Conservation (phyloP, 2,888 invertebrate genomes). For the Magallana nippona region DNA sequence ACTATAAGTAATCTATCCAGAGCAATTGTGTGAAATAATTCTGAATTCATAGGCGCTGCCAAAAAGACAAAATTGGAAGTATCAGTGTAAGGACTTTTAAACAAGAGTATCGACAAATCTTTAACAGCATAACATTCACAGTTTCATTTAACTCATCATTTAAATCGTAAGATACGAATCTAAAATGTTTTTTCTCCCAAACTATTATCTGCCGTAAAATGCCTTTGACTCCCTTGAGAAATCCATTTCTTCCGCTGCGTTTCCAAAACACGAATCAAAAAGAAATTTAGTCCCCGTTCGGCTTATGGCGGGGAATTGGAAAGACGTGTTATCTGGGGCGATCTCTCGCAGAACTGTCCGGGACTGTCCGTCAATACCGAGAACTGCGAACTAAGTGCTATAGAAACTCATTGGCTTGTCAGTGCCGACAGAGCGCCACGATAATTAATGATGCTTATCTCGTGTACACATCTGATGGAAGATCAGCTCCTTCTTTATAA, state of each 20-base stretch:
- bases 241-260: constrained; percentile 61
- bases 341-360: constrained; percentile 58
- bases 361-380: constrained; percentile 53
- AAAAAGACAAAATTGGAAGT: no score
- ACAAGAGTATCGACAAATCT: background rate
- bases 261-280: constrained; percentile 66
- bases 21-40: no score
- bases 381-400: constrained; percentile 55
- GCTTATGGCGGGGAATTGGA: constrained; percentile 70
- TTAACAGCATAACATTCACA: background rate
- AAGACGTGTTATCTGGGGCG: constrained; percentile 67
- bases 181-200: constrained; percentile 22
- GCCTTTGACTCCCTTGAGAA: constrained; percentile 52
- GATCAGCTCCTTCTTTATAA: constrained; percentile 26
- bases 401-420: constrained; percentile 49
- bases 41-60: no score
- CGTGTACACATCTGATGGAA: constrained; percentile 26
- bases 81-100: no score
- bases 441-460: constrained; percentile 66
- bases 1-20: no score
- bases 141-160: constrained; percentile 32
- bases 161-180: constrained; percentile 18
- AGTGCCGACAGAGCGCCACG: constrained; percentile 43
- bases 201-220: constrained; percentile 49
- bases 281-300: constrained; percentile 66